phyloP scores from a whole-genome alignment of 2,113 vertebrate genomes.

The Pongo abelii region DNA sequence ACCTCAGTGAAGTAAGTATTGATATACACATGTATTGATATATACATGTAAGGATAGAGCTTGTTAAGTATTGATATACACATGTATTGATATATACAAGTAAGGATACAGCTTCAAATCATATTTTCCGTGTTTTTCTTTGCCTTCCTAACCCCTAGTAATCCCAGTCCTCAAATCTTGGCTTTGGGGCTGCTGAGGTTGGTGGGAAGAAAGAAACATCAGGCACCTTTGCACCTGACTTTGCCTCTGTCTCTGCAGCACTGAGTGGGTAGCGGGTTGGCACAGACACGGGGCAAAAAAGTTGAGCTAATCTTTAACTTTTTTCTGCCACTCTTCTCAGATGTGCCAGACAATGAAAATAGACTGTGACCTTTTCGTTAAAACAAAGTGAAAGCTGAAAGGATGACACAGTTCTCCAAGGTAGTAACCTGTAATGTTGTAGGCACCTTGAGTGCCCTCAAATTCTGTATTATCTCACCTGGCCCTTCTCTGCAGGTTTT shows the following conservation, averaged over 20 bases:
- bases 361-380: constrained; percentile 74
- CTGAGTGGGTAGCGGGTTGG: constrained; percentile 26
- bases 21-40: background rate
- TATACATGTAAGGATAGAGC: background rate
- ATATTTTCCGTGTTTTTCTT: background rate
- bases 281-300: constrained; percentile 65
- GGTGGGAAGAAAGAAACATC: background rate
- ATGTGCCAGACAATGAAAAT: constrained; percentile 72
- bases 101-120: background rate
- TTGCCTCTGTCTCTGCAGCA: constrained; percentile 25
- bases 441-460: background rate
- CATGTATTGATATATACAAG: too few species aligned
- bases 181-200: background rate
- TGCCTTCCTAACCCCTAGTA: background rate
- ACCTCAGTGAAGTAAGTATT: background rate
- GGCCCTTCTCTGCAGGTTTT: background rate
- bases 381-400: constrained; percentile 46
- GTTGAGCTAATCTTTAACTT: constrained; percentile 82
- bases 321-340: constrained; percentile 69
- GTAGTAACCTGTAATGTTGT: background rate
- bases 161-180: background rate
- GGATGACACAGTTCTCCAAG: constrained; percentile 8
- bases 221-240: background rate
- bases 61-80: background rate
- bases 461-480: background rate